A percentile compares a stretch with the other conserved stretches of the same genome.
Evolutionary conservation across 1,140 invertebrate species (phyloP).

Genomic region (Rhopalosiphum maidis): DNA sequence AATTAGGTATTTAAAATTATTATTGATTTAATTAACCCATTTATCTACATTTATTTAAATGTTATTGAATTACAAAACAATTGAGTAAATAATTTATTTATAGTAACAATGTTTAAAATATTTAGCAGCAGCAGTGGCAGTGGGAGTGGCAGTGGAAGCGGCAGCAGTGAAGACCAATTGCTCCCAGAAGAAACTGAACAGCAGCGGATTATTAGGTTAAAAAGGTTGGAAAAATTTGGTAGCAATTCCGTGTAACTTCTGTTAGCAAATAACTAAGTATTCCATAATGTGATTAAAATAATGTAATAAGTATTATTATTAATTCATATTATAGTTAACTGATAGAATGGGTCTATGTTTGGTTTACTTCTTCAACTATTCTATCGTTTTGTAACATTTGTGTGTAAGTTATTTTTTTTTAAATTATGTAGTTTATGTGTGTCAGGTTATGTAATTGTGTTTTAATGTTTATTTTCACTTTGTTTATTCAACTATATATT

Average conservation of each 20-base stretch:
- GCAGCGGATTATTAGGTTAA: slow-evolving; percentile 43
- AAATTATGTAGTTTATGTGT: neutral
- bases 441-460: neutral
- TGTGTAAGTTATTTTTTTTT: slow-evolving; percentile 13
- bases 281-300: neutral
- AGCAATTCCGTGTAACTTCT: neutral
- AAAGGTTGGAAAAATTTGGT: slow-evolving; percentile 51
- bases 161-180: neutral
- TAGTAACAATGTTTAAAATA: neutral
- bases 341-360: neutral
- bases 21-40: neutral
- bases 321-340: neutral
- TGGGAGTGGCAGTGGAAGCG: too few species aligned
- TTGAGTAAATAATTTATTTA: neutral
- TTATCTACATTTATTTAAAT: neutral
- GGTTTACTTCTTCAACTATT: neutral
- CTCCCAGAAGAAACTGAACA: slow-evolving; percentile 46
- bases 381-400: neutral
- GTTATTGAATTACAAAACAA: neutral
- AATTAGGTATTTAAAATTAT: neutral
- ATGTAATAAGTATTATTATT: neutral
- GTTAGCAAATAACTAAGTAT: neutral
- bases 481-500: neutral
- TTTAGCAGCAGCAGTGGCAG: slow-evolving; percentile 8
- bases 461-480: neutral